These are phyloP conservation scores for Scomber scombrus DNA, from an alignment of 2,113 vertebrate genomes.

Conservation along the genomic window DNA sequence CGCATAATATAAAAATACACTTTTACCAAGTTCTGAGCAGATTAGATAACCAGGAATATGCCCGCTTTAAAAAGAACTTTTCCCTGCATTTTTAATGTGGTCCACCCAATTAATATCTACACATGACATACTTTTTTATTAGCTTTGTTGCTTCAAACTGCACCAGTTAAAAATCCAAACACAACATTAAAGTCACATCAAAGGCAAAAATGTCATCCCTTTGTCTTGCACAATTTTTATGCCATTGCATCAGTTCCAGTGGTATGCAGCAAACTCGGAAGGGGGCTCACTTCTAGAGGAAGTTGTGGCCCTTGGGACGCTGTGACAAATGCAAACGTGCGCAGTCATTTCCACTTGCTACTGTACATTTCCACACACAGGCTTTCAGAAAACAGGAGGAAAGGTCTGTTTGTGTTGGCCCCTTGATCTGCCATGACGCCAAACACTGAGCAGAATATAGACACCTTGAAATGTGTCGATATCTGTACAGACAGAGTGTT, in stretches of 20 bases:
- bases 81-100: no score
- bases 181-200: not conserved
- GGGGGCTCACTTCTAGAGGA: constrained; percentile 9
- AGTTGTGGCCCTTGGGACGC: constrained; percentile 20
- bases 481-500: not conserved
- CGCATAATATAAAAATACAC: no score
- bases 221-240: not conserved
- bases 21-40: no score
- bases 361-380: constrained; percentile 28
- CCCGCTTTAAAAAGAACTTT: no score
- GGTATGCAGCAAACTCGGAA: constrained; percentile 1
- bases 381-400: constrained; percentile 43
- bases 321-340: constrained; percentile 14
- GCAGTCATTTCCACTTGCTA: constrained; percentile 32
- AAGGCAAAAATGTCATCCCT: not conserved
- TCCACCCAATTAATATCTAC: no score
- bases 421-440: constrained; percentile 33
- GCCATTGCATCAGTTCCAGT: not conserved
- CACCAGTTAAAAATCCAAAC: no score
- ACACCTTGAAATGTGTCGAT: not conserved
- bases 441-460: constrained; percentile 6
- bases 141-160: no score
- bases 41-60: no score
- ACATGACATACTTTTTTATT: no score
- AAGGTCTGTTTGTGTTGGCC: constrained; percentile 66